These are phyloP conservation scores for Leucopternis melanops DNA, from an alignment of 2,113 vertebrate species.

Conservation along the genomic window DNA sequence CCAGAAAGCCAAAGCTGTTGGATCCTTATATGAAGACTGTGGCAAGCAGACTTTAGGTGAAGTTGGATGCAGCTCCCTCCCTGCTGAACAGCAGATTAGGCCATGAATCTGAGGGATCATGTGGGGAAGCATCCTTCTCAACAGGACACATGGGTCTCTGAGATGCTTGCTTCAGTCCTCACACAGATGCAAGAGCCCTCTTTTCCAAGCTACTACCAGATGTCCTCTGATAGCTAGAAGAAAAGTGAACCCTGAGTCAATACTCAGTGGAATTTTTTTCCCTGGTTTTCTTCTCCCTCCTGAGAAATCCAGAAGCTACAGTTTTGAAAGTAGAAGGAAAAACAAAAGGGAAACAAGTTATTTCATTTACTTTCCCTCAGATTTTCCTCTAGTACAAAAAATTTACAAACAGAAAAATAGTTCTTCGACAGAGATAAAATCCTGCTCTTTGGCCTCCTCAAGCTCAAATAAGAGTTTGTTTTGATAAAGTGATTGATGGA, in stretches of 20 bases:
- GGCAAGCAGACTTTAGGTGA: neutral
- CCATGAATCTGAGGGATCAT: neutral
- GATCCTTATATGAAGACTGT: neutral
- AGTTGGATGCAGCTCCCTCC: conserved; percentile 4
- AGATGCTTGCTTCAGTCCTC: neutral
- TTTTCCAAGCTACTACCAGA: conserved; percentile 17
- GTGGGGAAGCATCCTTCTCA: neutral
- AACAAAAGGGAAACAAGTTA: neutral
- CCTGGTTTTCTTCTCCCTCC: neutral
- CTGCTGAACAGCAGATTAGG: neutral
- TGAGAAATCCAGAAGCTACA: neutral
- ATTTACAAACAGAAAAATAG: neutral
- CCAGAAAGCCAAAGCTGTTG: conserved; percentile 23
- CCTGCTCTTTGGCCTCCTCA: neutral
- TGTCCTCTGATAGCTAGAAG: neutral
- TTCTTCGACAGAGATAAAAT: neutral
- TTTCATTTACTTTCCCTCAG: neutral
- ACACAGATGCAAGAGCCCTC: neutral
- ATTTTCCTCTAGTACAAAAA: neutral
- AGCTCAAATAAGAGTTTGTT: neutral
- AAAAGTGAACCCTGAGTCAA: neutral
- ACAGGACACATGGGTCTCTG: neutral
- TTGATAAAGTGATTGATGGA: conserved; percentile 2
- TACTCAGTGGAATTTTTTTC: neutral
- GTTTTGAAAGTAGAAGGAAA: neutral